A percentile compares a stretch with the other conserved stretches of the same genome.
phyloP scores from a whole-genome alignment of 2,888 invertebrate genomes.

The Platynereis dumerilii region DNA sequence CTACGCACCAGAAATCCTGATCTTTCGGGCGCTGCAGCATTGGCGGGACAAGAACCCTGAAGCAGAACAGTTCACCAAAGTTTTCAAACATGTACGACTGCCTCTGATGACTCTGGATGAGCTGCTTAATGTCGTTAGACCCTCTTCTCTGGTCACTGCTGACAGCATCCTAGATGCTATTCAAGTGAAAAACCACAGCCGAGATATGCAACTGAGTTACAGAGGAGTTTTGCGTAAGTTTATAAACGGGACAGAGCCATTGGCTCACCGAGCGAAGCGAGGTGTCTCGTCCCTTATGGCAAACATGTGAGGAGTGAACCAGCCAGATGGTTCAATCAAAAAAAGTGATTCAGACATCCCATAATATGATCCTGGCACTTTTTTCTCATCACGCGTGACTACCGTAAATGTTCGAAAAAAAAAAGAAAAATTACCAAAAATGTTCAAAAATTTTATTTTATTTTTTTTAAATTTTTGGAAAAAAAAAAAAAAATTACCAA shows the following conservation, averaged over 20 bases:
- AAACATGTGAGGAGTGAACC: no score
- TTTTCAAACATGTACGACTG: slow-evolving; percentile 70
- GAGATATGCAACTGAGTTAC: slow-evolving; percentile 81
- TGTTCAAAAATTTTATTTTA: no score
- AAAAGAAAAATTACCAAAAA: no score
- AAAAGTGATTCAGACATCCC: no score
- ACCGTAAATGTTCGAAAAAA: no score
- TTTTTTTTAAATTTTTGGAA: no score
- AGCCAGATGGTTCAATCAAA: background rate
- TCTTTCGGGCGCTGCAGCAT: slow-evolving; percentile 85
- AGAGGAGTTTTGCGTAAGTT: slow-evolving; percentile 70
- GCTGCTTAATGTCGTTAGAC: slow-evolving; percentile 85
- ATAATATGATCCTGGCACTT: no score
- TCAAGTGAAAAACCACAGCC: slow-evolving; percentile 80
- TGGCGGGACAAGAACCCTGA: slow-evolving; percentile 85
- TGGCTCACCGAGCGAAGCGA: no score
- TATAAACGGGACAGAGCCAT: no score
- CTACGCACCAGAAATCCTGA: slow-evolving; percentile 93
- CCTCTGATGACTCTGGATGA: slow-evolving; percentile 88
- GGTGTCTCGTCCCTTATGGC: no score
- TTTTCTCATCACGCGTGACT: no score
- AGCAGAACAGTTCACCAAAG: slow-evolving; percentile 8
- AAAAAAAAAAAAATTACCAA: background rate
- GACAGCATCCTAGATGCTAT: slow-evolving; percentile 95
- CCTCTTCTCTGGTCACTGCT: slow-evolving; percentile 83